Base-by-base conservation (phyloP, 2,113 vertebrate genomes). In the Phylloscopus trochiloides region DNA sequence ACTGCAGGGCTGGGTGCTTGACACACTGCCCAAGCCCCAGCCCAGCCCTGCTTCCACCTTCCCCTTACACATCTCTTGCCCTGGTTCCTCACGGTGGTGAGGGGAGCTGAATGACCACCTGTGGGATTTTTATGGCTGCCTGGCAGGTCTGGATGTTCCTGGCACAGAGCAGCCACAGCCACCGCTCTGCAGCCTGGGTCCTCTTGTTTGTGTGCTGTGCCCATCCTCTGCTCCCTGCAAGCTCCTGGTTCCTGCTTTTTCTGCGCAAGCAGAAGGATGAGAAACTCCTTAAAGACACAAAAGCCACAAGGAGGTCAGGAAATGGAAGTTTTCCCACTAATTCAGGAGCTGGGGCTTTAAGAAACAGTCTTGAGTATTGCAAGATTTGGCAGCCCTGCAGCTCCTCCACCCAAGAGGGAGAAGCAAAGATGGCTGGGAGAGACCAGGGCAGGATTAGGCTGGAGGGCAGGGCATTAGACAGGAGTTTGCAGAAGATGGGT, bases 301-400 rank as follows among this genome's bases (percentile, higher is more conserved):
- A 86, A 90, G 54, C 36, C 11, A 7, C 22, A 7, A 7, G 5
- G 11, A 68, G 28, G 19, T 14, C 4, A 1, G 59, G 50, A 92
- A 52, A 42, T 55, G 20, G 32, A 63, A 19, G 2, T 51, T 83
- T 83, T 66, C 10, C 47, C 54, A 54, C 32, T 29, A 2, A 70
- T 85, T 68, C 34, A 21, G 78, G 74, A 96, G 84, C 77, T 96
- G 62, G 54, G 18, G 26, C 81, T 96, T 95, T 96, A 96, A 96
- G 91, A 76, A 91, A 32, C n/a, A 76, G 32, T 81, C n/a, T 10
- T 12, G 29, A 65, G 34, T 34, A 83, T n/a, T 90, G 71, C 74
- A 86, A 82, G 90, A 85, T 87, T 85, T 95, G 87, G 89, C 94
- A 96, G 50, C 66, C 18, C 38, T 78, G 58, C 7, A 1, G 22